These are phyloP conservation scores for Microhierax caerulescens DNA, from an alignment of 2,797 vertebrate species.

Conservation along the genomic window DNA sequence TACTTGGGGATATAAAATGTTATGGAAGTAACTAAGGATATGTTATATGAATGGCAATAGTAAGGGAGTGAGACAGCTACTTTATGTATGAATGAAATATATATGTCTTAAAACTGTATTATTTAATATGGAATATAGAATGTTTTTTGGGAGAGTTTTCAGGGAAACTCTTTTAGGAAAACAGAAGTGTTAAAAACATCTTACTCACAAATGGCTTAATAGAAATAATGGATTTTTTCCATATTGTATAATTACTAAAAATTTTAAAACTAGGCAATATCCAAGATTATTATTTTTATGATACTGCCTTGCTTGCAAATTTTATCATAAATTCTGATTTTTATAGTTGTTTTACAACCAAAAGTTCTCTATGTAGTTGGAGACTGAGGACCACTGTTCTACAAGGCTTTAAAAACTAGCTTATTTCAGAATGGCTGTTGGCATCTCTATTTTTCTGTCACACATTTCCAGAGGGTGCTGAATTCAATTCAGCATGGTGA, in stretches of 20 bases:
- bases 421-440: neutral
- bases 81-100: neutral
- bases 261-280: neutral
- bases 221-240: neutral
- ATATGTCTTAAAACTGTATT: neutral
- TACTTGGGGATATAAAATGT: neutral
- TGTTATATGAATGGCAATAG: neutral
- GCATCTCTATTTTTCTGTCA: neutral
- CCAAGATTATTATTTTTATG: neutral
- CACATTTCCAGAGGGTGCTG: neutral
- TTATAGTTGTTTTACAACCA: neutral
- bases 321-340: neutral
- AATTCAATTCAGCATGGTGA: neutral
- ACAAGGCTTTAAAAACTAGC: neutral
- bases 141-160: neutral
- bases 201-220: neutral
- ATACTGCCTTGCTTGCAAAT: neutral
- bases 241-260: neutral
- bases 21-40: neutral
- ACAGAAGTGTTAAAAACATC: neutral
- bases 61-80: neutral
- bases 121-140: neutral
- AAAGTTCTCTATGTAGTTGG: neutral
- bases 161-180: neutral
- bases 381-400: neutral